A percentile compares a stretch with the other conserved stretches of the same genome.
Evolutionary conservation across 1,140 invertebrate species (phyloP).

Genomic region (Trypoxylus dichotomus): DNA sequence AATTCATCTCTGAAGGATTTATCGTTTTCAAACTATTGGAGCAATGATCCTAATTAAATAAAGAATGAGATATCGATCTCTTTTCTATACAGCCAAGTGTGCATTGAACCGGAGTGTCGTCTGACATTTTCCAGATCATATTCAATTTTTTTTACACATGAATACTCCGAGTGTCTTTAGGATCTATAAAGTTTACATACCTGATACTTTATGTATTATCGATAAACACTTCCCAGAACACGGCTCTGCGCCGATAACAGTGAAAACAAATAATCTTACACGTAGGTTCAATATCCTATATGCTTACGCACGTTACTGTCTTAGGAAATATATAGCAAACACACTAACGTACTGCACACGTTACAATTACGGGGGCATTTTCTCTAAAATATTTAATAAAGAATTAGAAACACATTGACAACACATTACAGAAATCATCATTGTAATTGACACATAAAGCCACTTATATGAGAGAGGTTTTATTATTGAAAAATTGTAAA

Average conservation of each 20-base stretch:
- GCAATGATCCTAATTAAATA: background rate
- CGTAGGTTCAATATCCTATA: slow-evolving; percentile 22
- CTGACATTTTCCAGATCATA: slow-evolving; percentile 27
- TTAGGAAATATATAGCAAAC: too few species aligned
- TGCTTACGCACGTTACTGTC: background rate
- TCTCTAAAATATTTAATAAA: too few species aligned
- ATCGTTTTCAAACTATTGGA: background rate
- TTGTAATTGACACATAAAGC: too few species aligned
- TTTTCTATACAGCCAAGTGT: background rate
- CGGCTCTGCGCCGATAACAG: slow-evolving; percentile 6
- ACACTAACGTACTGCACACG: too few species aligned
- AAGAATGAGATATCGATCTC: slow-evolving; percentile 3
- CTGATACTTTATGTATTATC: slow-evolving; percentile 26
- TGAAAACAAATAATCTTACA: slow-evolving; percentile 1
- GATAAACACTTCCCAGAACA: slow-evolving; percentile 17
- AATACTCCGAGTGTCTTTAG: slow-evolving; percentile 18
- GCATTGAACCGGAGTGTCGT: slow-evolving; percentile 24
- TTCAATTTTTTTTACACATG: slow-evolving; percentile 21
- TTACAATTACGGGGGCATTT: too few species aligned
- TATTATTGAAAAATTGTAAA: too few species aligned
- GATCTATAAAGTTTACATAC: slow-evolving; percentile 29
- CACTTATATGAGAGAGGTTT: too few species aligned
- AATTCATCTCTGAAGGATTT: background rate
- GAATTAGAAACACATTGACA: too few species aligned
- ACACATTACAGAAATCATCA: too few species aligned